phyloP scores from a whole-genome alignment of 2,113 vertebrate genomes.

The Microcebus ravelobensis region DNA sequence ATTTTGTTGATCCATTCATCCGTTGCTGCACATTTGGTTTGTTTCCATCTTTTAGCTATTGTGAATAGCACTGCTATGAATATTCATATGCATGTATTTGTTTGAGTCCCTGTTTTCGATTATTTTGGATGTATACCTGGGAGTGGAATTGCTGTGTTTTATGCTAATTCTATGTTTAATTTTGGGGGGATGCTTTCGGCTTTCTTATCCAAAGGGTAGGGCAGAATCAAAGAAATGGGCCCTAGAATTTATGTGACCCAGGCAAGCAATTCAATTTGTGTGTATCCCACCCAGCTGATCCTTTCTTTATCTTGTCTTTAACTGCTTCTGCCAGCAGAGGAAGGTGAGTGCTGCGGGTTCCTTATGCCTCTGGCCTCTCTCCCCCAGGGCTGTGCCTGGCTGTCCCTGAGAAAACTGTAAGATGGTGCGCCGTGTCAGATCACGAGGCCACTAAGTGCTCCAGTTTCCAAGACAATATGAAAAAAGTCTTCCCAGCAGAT shows the following conservation, averaged over 20 bases:
- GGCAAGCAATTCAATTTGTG: neutral
- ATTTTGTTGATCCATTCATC: neutral
- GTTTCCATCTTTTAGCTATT: neutral
- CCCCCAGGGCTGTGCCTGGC: slow-evolving; percentile 80
- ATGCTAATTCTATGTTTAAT: neutral
- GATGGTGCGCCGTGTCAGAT: slow-evolving; percentile 83
- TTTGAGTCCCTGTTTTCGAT: neutral
- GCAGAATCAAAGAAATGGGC: neutral
- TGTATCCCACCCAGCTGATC: neutral
- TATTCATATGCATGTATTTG: neutral
- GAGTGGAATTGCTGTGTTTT: neutral
- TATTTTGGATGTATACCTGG: neutral
- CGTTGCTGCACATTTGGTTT: neutral
- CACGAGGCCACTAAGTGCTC: slow-evolving; percentile 15
- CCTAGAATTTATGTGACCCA: neutral
- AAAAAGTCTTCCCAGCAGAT: neutral
- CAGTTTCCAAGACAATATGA: slow-evolving; percentile 52
- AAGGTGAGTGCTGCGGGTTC: neutral
- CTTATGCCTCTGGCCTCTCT: neutral
- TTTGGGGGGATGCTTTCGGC: neutral
- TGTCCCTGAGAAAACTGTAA: slow-evolving; percentile 57
- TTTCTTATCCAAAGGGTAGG: neutral
- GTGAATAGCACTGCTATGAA: neutral
- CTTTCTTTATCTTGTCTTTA: neutral
- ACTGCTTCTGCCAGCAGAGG: neutral